Evolutionary conservation across 1,140 invertebrate species (phyloP).

Genomic region (Drosophila lowei): DNA sequence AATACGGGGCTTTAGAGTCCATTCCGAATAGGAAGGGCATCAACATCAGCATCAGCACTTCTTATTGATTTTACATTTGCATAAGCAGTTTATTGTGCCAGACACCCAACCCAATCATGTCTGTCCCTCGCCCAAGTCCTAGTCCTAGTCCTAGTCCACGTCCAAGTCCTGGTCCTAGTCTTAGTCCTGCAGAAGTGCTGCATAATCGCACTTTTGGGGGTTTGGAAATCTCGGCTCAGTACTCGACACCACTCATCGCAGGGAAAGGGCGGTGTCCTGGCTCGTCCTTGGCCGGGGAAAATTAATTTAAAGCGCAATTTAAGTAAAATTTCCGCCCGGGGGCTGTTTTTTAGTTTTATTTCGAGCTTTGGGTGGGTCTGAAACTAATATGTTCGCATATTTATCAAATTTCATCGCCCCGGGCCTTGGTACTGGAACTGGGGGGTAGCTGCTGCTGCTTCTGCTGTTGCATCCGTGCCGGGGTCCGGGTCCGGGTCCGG

Average conservation of each 20-base stretch:
- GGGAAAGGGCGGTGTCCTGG: neutral
- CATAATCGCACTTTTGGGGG: constrained; percentile 41
- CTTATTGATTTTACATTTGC: constrained; percentile 52
- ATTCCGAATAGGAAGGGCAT: too few relatives aligned
- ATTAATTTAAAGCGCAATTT: constrained; percentile 76
- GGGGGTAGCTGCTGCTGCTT: constrained; percentile 43
- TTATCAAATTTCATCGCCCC: constrained; percentile 76
- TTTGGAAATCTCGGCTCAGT: neutral
- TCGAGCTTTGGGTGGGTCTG: constrained; percentile 49
- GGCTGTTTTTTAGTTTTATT: constrained; percentile 50
- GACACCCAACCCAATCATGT: neutral
- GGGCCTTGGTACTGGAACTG: too few relatives aligned
- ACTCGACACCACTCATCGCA: too few relatives aligned
- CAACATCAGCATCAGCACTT: constrained; percentile 24
- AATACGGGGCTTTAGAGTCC: too few relatives aligned
- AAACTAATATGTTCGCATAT: constrained; percentile 76
- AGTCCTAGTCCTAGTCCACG: neutral
- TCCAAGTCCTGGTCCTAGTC: constrained; percentile 1
- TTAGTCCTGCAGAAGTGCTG: constrained; percentile 11
- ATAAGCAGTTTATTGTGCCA: constrained; percentile 55
- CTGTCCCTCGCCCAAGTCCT: neutral
- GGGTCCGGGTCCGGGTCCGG: neutral
- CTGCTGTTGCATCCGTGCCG: constrained; percentile 27
- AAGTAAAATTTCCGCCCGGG: constrained; percentile 51
- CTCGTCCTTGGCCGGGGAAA: constrained; percentile 23